Conservation (phyloP, 2,888 invertebrate species). For the Hylaea fasciaria region DNA sequence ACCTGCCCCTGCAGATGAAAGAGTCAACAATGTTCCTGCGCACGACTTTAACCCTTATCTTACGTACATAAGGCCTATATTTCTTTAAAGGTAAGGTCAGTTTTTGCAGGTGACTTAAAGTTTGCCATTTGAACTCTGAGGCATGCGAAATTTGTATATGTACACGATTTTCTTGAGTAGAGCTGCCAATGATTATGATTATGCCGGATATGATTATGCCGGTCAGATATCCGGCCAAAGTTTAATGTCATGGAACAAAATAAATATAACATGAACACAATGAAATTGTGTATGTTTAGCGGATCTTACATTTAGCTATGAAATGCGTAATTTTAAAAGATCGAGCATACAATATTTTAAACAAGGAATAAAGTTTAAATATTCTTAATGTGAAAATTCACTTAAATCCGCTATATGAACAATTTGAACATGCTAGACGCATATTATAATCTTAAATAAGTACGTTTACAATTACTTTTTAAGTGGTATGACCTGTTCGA, state of each 20-base stretch:
- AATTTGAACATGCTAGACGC: no score
- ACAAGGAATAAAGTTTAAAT: no score
- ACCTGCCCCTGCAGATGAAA: constrained; percentile 29
- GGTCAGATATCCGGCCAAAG: background rate
- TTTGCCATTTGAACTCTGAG: constrained; percentile 51
- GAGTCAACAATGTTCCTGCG: constrained; percentile 6
- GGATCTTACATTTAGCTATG: no score
- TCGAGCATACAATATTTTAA: no score
- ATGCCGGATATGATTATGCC: constrained; percentile 12
- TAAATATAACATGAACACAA: no score
- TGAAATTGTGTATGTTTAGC: no score
- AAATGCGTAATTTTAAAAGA: no score
- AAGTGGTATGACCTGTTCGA: no score
- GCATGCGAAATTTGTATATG: constrained; percentile 41
- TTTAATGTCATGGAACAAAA: background rate
- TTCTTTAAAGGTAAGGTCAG: background rate
- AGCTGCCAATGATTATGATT: constrained; percentile 4
- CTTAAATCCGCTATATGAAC: no score
- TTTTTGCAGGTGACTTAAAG: constrained; percentile 44
- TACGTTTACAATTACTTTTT: no score
- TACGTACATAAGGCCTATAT: background rate
- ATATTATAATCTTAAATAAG: no score
- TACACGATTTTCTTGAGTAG: constrained; percentile 23
- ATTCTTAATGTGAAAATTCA: no score
- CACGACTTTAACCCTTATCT: constrained; percentile 2